Evolutionary conservation across 2,888 invertebrate species (phyloP), one percentile per base, ranked within the genome.

Genomic region (Coenonympha glycerion): DNA sequence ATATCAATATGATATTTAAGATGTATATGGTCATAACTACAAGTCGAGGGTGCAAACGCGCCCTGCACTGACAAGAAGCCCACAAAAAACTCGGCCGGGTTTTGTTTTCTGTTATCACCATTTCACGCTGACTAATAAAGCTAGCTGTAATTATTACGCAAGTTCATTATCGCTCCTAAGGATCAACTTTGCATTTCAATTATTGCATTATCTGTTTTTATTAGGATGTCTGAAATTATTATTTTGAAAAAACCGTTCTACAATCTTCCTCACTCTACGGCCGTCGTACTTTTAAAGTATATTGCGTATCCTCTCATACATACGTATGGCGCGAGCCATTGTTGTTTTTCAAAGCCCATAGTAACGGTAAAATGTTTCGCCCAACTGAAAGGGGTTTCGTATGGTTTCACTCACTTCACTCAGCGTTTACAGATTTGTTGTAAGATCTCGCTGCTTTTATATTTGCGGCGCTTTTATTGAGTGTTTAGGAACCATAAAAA

Each of bases 401-500:
- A 63, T 59, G 68, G 67, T 64, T 71, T 71, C 71, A 64, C 66
- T 64, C 60, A 64, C 63, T 71, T 71, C 71, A 64, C 66, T 64
- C 60, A 65, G 69, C 70, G 60, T 72, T 68, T 66, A 69, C 71
- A 78, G 77, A 81, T 81, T 82, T 74, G 63, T 68, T 68, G 66
- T 66, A 68, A 69, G 58, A 73, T 69, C 71, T 72, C 71, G 63
- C 58, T 71, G 63, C 59, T 71, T 80, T 78, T 79, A 74, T 71
- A 70, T 66, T 71, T 67, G 73, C 68, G 74, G 76, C 71, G 73
- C 65, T 70, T 80, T 82, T 77, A 79, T 79, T 74, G 73, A 75
- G 72, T 78, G 77, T 79, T 82, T 77, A 83, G 70, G 71, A 73
- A 72, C 75, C 82, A 78, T 85, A 83, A 86, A 85, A 81, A 81